Evolutionary conservation across 1,140 invertebrate species (phyloP), one percentile per base, ranked within the genome.

Genomic region (Pogonomyrmex barbatus): DNA sequence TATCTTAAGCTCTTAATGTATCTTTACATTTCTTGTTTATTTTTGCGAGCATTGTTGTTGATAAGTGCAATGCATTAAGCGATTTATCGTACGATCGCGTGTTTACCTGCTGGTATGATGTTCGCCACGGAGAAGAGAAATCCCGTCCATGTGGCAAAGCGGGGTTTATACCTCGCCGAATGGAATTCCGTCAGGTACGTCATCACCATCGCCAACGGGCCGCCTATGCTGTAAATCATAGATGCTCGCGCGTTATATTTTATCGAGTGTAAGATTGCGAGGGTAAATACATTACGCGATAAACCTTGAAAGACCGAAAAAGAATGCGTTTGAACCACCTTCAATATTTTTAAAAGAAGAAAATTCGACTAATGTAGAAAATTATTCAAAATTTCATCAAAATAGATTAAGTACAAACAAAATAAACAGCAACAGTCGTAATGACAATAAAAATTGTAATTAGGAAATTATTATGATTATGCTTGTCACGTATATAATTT

Each of bases 111-210:
- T 36, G 94, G 94, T 62, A 94, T 82, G 47, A 95, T 91, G 50
- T 92, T 93, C 33, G 90, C 93, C 39, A 91, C 24, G n/a, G 87
- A 86, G 12, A 94, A 92, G 17, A 93, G 73, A 10, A 94, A 86
- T 42, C 91, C 91, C 14, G 91, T 90, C 93, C 94, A 95, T 78
- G 85, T 90, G 12, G 88, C 36, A 45, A 94, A 94, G 12, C 90
- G 87, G 2, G 87, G 58, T 33, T 94, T 92, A 85, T 94, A 92
- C 9, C 63, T 86, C 10, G 90, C 62, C 4, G 93, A 89, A 70
- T 95, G 94, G 71, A 95, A 95, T 79, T 95, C 95, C 9, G 93
- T 91, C 58, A 95, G 86, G 87, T 95, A 95, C 24, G 92, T 85
- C 47, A 91, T 87, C 12, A 94, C 86, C 70, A 95, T 82, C 17